Base-by-base conservation (phyloP, 2,888 invertebrate species). In the Phengaris arion region DNA sequence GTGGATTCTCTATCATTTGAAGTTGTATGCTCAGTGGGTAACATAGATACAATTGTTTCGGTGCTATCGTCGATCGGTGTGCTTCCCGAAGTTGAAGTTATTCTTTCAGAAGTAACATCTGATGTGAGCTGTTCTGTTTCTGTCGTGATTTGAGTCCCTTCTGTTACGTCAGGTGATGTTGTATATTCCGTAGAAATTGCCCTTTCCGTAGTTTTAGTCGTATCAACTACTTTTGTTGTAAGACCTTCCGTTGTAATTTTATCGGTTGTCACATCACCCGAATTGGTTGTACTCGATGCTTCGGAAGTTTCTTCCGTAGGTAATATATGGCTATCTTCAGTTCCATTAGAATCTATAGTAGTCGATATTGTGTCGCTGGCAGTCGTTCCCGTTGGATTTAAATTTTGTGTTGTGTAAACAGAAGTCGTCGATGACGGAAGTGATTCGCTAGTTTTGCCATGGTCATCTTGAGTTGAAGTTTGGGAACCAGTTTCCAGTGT, bases 381-480 rank as follows among this genome's bases (percentile, higher is more conserved):
- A 22, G 22, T 22, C 22, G 22, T 22, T 22, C 22, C 22, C 22
- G 22, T 22, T 22, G 22, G 22, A 22, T 22, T 22, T 22, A 22
- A 22, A 22, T 22, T 22, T 22, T 22, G 22, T 22, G 22, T 22
- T 22, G 22, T 22, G 22, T 22, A 22, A 22, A 22, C 22, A 22
- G 0, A 22, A 1, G 22, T 22, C 1, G 22, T 22, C 0, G 22
- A 22, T 22, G 22, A 22, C 22, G 0, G 22, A 22, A 10, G 0
- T 64, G 64, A 64, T 64, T 35, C 64, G 12, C 64, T 64, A 64
- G 74, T 76, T 70, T 70, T 77, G 57, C 64, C 68, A 51, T 76
- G 51, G 12, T 64, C 22, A 5, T 48, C 57, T 3, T 68, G 69
- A 15, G 55, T 68, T 9, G 46, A 48, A 68, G 75, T 74, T 72